Conservation (phyloP, 2,797 vertebrate genomes). For the Sebastes oblongus region DNA sequence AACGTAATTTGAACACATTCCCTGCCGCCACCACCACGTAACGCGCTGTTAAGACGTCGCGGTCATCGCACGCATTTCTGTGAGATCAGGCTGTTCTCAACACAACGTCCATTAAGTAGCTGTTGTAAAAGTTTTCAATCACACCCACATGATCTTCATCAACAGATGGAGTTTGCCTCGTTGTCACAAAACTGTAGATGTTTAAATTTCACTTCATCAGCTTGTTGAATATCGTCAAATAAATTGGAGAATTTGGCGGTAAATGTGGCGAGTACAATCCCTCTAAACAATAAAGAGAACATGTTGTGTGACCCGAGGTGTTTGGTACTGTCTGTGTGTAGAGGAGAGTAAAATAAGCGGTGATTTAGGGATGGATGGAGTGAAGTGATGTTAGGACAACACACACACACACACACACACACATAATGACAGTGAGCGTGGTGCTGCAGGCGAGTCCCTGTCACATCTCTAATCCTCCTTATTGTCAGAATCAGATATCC, state of each 20-base stretch:
- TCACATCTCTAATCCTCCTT: conserved; percentile 65
- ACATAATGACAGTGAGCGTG: conserved; percentile 27
- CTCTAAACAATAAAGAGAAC: background rate
- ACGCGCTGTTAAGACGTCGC: background rate
- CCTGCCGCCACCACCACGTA: background rate
- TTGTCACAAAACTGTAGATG: background rate
- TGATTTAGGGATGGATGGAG: conserved; percentile 2
- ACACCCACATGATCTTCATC: background rate
- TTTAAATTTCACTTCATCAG: background rate
- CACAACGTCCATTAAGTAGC: background rate
- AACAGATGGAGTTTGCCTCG: background rate
- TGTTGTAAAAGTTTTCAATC: background rate
- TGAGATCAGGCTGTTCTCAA: background rate
- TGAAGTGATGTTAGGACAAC: conserved; percentile 8
- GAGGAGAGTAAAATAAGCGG: background rate
- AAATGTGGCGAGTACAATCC: no score
- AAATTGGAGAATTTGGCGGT: background rate
- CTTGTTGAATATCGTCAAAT: background rate
- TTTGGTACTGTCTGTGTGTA: background rate
- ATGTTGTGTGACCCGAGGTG: background rate
- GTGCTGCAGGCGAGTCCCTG: conserved; percentile 44
- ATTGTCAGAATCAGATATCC: conserved; percentile 60
- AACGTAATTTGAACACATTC: background rate
- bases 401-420: conserved; percentile 14
- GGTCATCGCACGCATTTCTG: background rate